phyloP scores from a whole-genome alignment of 2,113 vertebrate genomes.

The Chaenocephalus aceratus region DNA sequence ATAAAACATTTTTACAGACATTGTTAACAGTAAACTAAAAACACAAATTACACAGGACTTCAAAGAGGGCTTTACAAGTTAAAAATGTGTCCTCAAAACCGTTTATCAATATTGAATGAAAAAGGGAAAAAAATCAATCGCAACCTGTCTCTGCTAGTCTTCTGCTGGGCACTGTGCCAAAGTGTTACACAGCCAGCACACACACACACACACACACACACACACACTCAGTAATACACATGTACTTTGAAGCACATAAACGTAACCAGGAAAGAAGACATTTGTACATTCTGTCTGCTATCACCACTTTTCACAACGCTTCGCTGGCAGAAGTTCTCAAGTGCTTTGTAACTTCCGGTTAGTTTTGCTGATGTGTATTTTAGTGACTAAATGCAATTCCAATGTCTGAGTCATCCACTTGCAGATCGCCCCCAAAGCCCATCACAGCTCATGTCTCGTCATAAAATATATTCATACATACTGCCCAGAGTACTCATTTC shows the following conservation, averaged over 20 bases:
- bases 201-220: background rate
- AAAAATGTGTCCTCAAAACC: no score
- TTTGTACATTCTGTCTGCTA: constrained; percentile 4
- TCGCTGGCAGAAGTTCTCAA: constrained; percentile 2
- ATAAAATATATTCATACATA: background rate
- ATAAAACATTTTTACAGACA: no score
- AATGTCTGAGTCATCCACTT: constrained; percentile 1
- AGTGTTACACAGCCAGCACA: background rate
- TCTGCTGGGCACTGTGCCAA: background rate
- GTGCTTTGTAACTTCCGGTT: constrained; percentile 6
- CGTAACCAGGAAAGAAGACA: background rate
- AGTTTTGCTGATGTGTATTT: constrained; percentile 4
- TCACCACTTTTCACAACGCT: background rate
- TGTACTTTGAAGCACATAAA: background rate
- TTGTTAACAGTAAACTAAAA: no score
- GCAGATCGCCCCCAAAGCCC: background rate
- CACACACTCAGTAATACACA: background rate
- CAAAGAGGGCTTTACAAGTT: no score
- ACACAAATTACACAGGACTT: no score
- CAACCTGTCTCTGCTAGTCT: no score
- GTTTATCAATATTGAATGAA: no score
- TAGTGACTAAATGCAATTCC: background rate
- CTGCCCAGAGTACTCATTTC: constrained; percentile 43
- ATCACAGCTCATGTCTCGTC: background rate
- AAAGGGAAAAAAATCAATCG: no score